A percentile compares a stretch with the other conserved stretches of the same genome.
phyloP scores from a whole-genome alignment of 2,113 vertebrate genomes.

The Chrysemys picta region DNA sequence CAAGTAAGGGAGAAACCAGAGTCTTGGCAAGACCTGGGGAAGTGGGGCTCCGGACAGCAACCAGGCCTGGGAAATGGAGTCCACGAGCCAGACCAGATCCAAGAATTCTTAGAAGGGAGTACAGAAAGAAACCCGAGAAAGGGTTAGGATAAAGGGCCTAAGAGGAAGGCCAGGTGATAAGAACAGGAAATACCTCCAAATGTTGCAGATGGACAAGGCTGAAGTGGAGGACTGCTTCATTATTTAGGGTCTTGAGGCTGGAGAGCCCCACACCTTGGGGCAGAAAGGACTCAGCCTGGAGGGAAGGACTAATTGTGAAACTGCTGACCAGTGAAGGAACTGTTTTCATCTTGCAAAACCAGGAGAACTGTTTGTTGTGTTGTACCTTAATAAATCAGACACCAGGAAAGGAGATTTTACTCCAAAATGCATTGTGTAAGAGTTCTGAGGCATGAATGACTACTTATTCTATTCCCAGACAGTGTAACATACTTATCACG shows the following conservation, averaged over 20 bases:
- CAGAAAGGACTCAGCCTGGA: not conserved
- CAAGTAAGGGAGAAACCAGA: not conserved
- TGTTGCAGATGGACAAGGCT: not conserved
- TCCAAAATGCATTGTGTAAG: not conserved
- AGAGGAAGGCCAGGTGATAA: not conserved
- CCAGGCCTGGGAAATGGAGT: not conserved
- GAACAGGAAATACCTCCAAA: not conserved
- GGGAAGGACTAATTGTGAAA: not conserved
- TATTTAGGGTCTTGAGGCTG: not conserved
- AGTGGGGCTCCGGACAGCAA: not conserved
- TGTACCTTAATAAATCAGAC: not conserved
- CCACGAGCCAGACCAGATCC: not conserved
- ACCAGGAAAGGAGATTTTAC: not conserved
- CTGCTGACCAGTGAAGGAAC: not conserved
- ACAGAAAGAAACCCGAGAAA: not conserved
- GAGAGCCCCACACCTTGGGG: not conserved
- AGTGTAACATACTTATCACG: not conserved
- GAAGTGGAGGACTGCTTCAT: not conserved
- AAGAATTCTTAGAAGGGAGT: not conserved
- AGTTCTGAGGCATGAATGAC: not conserved
- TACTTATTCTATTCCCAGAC: fast-evolving
- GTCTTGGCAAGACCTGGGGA: not conserved
- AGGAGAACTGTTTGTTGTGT: not conserved
- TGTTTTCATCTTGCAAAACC: not conserved
- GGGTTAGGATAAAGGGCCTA: not conserved